Conservation (phyloP, 2,113 vertebrate species). For the Pipra filicauda region DNA sequence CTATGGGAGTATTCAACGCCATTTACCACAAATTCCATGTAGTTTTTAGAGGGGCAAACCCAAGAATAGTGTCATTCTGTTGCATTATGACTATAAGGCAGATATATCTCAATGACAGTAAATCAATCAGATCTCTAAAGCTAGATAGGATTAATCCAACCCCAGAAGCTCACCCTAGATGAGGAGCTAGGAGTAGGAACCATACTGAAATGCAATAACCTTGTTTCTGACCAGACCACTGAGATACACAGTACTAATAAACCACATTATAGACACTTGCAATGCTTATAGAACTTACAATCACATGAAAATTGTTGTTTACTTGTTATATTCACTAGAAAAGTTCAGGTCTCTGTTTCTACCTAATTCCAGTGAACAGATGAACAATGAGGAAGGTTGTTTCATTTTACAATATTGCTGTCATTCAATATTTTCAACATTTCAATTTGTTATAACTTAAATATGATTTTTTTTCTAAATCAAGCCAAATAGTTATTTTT, state of each 20-base stretch:
- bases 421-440: neutral
- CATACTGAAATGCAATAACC: neutral
- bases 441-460: neutral
- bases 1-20: neutral
- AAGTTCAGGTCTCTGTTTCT: neutral
- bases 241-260: neutral
- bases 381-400: neutral
- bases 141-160: neutral
- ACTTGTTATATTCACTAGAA: neutral
- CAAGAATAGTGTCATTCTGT: neutral
- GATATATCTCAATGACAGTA: neutral
- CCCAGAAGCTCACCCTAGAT: neutral
- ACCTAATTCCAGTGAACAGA: neutral
- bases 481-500: neutral
- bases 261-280: neutral
- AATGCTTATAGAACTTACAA: neutral
- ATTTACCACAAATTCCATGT: neutral
- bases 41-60: neutral
- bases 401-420: neutral
- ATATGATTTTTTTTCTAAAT: neutral
- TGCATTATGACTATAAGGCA: neutral
- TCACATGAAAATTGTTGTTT: neutral
- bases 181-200: neutral
- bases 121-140: neutral
- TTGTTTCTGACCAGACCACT: neutral